phyloP scores from a whole-genome alignment of 2,888 invertebrate species.

The Cosmorhoe ocellata region DNA sequence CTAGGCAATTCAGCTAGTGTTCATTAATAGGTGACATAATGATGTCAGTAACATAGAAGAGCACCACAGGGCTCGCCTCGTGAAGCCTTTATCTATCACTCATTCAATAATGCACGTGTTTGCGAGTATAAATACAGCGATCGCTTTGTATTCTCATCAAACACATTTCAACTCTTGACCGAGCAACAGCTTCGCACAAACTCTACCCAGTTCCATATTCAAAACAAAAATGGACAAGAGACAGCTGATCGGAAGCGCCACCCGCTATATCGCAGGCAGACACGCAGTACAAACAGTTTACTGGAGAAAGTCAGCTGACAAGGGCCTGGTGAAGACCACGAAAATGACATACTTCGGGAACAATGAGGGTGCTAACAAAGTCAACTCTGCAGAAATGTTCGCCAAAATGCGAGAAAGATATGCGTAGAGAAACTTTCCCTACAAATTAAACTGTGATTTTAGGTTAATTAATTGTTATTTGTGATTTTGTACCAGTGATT shows the following conservation, averaged over 20 bases:
- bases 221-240: slow-evolving; percentile 69
- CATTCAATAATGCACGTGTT: slow-evolving; percentile 54
- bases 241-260: slow-evolving; percentile 85
- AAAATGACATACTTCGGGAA: slow-evolving; percentile 83
- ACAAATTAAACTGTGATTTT: slow-evolving; percentile 37
- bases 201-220: slow-evolving; percentile 19
- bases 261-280: slow-evolving; percentile 87
- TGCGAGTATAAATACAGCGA: slow-evolving; percentile 47
- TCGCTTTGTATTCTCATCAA: slow-evolving; percentile 21
- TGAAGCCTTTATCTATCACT: slow-evolving; percentile 54
- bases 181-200: slow-evolving; percentile 1
- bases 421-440: slow-evolving; percentile 39
- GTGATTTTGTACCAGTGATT: slow-evolving; percentile 31
- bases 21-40: no score
- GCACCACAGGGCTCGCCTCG: slow-evolving; percentile 38
- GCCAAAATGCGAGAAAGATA: slow-evolving; percentile 71
- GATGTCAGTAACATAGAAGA: neutral
- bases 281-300: slow-evolving; percentile 90
- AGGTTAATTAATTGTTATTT: slow-evolving; percentile 43
- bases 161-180: slow-evolving; percentile 15
- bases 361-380: slow-evolving; percentile 69
- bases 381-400: slow-evolving; percentile 75
- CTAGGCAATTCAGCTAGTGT: neutral
- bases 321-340: slow-evolving; percentile 80
- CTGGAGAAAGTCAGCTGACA: slow-evolving; percentile 84